Conservation (phyloP, 2,888 invertebrate genomes). For the Glaucopsyche alexis region DNA sequence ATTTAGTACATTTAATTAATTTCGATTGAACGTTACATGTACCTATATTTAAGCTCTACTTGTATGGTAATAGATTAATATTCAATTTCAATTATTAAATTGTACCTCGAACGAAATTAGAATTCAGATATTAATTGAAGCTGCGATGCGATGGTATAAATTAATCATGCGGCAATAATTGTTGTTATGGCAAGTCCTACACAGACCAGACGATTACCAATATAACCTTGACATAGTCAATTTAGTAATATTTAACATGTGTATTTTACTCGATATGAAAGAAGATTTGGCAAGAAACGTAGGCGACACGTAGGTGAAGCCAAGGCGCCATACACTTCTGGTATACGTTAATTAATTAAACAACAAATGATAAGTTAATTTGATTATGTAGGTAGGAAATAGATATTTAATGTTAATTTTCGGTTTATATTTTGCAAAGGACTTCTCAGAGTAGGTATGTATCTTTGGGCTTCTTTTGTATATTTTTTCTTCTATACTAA, state of each 20-base stretch:
- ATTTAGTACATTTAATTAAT: too few relatives aligned
- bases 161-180: background rate
- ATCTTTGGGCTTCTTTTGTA: background rate
- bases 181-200: constrained; percentile 12
- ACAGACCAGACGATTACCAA: background rate
- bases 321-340: constrained; percentile 30
- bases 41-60: too few relatives aligned
- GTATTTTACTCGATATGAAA: constrained; percentile 20
- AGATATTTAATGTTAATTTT: background rate
- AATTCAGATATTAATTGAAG: background rate
- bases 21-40: too few relatives aligned
- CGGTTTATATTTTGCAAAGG: background rate
- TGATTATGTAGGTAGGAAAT: background rate
- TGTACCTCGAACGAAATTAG: background rate
- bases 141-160: background rate
- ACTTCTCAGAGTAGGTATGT: background rate
- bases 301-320: constrained; percentile 32
- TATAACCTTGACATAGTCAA: constrained; percentile 27
- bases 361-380: constrained; percentile 2
- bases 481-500: too few relatives aligned
- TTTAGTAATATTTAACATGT: constrained; percentile 16
- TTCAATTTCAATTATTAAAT: too few relatives aligned
- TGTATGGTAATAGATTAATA: too few relatives aligned
- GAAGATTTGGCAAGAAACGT: constrained; percentile 29
- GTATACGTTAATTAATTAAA: constrained; percentile 23